Conservation (phyloP, 2,113 vertebrate species). For the Boulengerochromis microlepis region DNA sequence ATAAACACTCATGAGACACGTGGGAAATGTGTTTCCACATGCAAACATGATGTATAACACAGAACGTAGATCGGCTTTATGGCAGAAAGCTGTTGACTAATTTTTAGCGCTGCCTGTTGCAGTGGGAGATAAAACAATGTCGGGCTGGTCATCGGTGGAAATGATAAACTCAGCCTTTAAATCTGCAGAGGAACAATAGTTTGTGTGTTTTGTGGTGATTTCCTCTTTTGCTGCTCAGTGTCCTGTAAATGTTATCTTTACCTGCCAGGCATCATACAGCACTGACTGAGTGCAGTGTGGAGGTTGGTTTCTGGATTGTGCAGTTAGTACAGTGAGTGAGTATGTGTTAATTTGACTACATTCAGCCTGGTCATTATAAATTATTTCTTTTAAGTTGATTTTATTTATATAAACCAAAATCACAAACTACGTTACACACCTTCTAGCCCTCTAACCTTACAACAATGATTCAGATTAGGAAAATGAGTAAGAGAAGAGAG, state of each 20-base stretch:
- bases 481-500: not conserved
- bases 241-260: conserved; percentile 41
- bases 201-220: conserved; percentile 12
- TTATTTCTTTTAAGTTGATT: not conserved
- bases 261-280: not conserved
- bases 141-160: not conserved
- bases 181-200: not conserved
- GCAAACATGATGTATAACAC: not conserved
- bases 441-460: not conserved
- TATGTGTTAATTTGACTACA: not conserved
- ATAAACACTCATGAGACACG: not conserved
- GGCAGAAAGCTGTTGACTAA: not conserved
- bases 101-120: conserved; percentile 7
- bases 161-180: conserved; percentile 1
- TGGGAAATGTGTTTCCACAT: not conserved
- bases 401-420: not conserved
- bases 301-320: not conserved
- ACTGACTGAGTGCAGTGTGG: not conserved
- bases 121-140: conserved; percentile 21
- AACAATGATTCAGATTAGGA: not conserved
- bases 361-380: not conserved
- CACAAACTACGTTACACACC: not conserved
- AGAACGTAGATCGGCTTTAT: not conserved
- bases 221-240: not conserved
- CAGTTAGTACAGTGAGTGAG: not conserved